Evolutionary conservation across 2,113 vertebrate species (phyloP).

Genomic region (Cynocephalus volans): DNA sequence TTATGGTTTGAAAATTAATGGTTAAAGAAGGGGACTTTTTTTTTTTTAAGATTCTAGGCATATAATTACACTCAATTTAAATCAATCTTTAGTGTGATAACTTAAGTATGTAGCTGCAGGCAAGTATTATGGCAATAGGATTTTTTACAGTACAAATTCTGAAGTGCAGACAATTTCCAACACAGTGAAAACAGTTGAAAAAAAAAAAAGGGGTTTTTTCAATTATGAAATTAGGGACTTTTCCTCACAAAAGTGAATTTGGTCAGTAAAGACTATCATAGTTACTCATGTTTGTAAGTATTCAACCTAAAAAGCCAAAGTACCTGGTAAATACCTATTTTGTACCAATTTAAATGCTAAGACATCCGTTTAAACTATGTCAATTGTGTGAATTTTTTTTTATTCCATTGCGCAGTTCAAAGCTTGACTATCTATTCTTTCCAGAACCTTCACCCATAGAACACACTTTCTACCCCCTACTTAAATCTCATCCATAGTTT

Average conservation of each 20-base stretch:
- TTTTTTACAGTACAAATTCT: conserved; percentile 65
- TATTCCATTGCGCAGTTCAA: neutral
- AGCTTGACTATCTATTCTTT: neutral
- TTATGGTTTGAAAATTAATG: conserved; percentile 78
- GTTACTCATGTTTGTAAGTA: neutral
- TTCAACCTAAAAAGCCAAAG: neutral
- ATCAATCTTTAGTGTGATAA: conserved; percentile 85
- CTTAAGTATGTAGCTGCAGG: conserved; percentile 84
- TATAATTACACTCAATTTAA: conserved; percentile 86
- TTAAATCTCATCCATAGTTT: neutral
- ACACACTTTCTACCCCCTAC: neutral
- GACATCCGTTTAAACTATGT: neutral
- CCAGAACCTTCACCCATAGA: neutral
- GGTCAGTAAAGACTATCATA: neutral
- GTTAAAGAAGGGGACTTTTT: conserved; percentile 56
- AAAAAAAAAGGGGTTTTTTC: conserved; percentile 16
- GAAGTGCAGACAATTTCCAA: conserved; percentile 54
- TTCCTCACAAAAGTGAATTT: conserved; percentile 40
- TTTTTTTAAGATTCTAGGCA: conserved; percentile 65
- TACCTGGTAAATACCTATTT: neutral
- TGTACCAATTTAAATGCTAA: neutral
- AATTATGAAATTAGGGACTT: neutral
- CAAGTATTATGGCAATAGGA: conserved; percentile 71
- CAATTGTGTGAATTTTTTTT: neutral
- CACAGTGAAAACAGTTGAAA: conserved; percentile 49